phyloP scores from a whole-genome alignment of 2,113 vertebrate genomes.

The Epinephelus moara region DNA sequence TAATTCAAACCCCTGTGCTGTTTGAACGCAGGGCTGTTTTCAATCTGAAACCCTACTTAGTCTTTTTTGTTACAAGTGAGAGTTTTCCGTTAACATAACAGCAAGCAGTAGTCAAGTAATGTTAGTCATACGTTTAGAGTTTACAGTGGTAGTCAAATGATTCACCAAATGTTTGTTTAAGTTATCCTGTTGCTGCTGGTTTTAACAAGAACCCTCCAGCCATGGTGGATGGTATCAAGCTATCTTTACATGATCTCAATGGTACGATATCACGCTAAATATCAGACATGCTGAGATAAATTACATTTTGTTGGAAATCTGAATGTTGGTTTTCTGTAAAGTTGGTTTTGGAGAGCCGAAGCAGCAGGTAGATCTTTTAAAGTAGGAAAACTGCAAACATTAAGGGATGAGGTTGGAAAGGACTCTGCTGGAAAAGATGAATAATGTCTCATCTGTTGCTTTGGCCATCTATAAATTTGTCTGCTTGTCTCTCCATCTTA shows the following conservation, averaged over 20 bases:
- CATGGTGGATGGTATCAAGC: too few relatives aligned
- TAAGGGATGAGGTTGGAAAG: constrained; percentile 24
- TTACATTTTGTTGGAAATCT: constrained; percentile 6
- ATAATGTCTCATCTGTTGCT: constrained; percentile 43
- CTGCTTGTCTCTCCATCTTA: constrained; percentile 53
- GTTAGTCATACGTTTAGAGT: neutral
- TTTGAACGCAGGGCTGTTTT: neutral
- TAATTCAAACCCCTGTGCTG: neutral
- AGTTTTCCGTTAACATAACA: neutral
- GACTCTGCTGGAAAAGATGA: constrained; percentile 39
- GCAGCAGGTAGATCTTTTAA: constrained; percentile 26
- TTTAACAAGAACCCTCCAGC: neutral
- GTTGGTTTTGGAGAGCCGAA: constrained; percentile 16
- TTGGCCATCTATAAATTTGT: constrained; percentile 48
- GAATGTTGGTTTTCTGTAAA: constrained; percentile 17
- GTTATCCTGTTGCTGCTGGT: neutral
- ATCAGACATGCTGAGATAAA: constrained; percentile 6
- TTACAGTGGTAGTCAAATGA: neutral
- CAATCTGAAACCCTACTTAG: too few relatives aligned
- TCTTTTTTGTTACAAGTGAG: neutral
- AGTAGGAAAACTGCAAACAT: constrained; percentile 2
- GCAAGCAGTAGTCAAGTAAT: neutral
- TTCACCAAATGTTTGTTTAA: neutral
- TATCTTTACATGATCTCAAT: neutral
- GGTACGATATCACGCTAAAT: constrained; percentile 1